Conservation (phyloP, 1,140 invertebrate genomes). For the Phortica variegata region DNA sequence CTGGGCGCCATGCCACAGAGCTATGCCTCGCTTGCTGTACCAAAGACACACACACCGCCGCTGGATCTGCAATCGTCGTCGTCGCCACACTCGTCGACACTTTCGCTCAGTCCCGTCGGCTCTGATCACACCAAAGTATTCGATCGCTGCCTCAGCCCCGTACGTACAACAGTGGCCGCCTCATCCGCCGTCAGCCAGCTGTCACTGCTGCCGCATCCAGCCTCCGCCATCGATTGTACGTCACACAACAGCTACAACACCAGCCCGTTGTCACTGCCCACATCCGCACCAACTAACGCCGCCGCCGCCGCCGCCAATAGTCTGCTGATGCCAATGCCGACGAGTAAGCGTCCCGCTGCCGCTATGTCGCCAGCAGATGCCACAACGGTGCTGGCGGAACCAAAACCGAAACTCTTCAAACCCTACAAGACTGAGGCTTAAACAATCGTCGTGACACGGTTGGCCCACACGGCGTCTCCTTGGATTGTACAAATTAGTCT, state of each 20-base stretch:
- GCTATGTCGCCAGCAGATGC: slow-evolving; percentile 33
- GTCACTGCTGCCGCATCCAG: not conserved
- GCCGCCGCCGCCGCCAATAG: slow-evolving; percentile 28
- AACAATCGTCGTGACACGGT: no score
- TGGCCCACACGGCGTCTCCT: no score
- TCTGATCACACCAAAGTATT: slow-evolving; percentile 54
- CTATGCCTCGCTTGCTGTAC: slow-evolving; percentile 20
- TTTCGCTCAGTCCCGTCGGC: slow-evolving; percentile 50
- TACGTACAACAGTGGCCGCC: slow-evolving; percentile 4
- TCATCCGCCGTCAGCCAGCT: not conserved
- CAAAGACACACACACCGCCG: slow-evolving; percentile 50
- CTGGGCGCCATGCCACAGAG: slow-evolving; percentile 20
- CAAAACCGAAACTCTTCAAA: slow-evolving; percentile 68
- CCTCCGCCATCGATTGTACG: slow-evolving; percentile 12
- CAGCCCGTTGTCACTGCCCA: slow-evolving; percentile 28
- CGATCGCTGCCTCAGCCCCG: slow-evolving; percentile 35
- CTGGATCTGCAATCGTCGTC: slow-evolving; percentile 53
- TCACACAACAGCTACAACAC: slow-evolving; percentile 19
- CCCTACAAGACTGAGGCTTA: slow-evolving; percentile 68
- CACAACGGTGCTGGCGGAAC: slow-evolving; percentile 41
- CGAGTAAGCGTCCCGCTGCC: slow-evolving; percentile 37
- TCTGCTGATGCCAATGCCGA: slow-evolving; percentile 35
- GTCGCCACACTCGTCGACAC: slow-evolving; percentile 53
- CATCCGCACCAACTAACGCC: slow-evolving; percentile 18
- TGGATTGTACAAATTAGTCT: slow-evolving; percentile 46